Base-by-base conservation (phyloP, 64 coral and sea anemone species). In the Platygyra sinensis region DNA sequence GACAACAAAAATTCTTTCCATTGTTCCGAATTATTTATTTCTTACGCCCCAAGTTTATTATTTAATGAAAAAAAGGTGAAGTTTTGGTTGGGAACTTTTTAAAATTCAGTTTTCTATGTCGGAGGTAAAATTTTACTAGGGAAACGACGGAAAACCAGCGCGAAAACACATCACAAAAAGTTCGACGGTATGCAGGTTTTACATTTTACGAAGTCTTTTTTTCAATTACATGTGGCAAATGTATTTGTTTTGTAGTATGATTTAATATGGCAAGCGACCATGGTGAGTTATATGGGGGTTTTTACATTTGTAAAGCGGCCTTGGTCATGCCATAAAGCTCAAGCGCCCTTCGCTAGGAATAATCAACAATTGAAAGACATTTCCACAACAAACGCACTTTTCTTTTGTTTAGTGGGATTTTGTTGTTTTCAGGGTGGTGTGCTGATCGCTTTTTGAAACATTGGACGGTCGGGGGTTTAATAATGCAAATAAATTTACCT, bases 401-500 rank as follows among this genome's bases (percentile, higher is more conserved):
- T 50, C 46, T 60, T 28, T 85, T 85, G 81, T 85, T 85, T 11
- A 0, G 5, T 2, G 5, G 62, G 63, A 71, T 71, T 85, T 85
- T 52, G 32, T 85, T 85, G 60, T 85, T 42, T 85, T 85, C 63
- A 72, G 61, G 72, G n/a, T n/a, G 62, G 60, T 85, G 62, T 85
- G 81, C 64, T 71, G 81, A 71, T 85, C 63, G 49, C 12, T 27
- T 72, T 62, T 50, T 85, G 81, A n/a, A n/a, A 72, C 38, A 39
- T 85, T 33, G 42, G n/a, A 46, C 81, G 20, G 81, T 85, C n/a
- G 36, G 81, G 81, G 33, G 81, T 64, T n/a, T 51, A 29, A 36
- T 1, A 36, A 38, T 67, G 13, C 62, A 85, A 85, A 71, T 85
- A 52, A 85, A n/a, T n/a, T n/a, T n/a, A n/a, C n/a, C 19, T 36